phyloP scores from a whole-genome alignment of 1,140 invertebrate species.

The Lineus longissimus region DNA sequence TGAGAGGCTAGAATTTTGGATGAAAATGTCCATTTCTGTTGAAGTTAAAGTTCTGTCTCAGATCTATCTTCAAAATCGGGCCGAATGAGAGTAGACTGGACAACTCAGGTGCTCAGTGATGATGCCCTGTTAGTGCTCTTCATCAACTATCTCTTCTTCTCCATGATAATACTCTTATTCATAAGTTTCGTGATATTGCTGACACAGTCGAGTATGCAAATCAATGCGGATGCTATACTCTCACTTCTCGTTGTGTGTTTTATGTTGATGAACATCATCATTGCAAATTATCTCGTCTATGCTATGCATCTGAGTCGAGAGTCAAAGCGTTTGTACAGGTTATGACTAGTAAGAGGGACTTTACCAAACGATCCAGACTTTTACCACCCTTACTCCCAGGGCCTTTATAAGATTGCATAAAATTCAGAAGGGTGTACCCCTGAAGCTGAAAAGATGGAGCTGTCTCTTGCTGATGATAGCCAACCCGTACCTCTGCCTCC shows the following conservation, averaged over 20 bases:
- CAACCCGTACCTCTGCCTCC: too few species aligned
- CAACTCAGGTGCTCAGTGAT: slow-evolving; percentile 30
- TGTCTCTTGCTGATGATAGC: neutral
- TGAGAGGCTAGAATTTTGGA: too few species aligned
- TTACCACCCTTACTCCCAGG: neutral
- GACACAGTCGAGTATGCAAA: slow-evolving; percentile 31
- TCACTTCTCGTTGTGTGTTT: slow-evolving; percentile 35
- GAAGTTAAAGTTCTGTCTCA: too few species aligned
- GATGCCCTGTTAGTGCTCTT: slow-evolving; percentile 37
- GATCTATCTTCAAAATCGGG: too few species aligned
- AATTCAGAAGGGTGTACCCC: neutral
- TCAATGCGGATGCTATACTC: slow-evolving; percentile 31
- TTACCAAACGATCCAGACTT: too few species aligned
- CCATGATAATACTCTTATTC: slow-evolving; percentile 34
- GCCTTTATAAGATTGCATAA: neutral
- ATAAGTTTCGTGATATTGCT: slow-evolving; percentile 35
- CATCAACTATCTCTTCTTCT: slow-evolving; percentile 43
- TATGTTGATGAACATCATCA: slow-evolving; percentile 34
- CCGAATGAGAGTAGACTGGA: slow-evolving; percentile 30
- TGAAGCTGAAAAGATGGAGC: neutral
- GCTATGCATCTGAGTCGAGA: slow-evolving; percentile 26
- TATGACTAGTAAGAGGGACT: too few species aligned
- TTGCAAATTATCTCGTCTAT: slow-evolving; percentile 42
- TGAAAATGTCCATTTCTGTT: too few species aligned
- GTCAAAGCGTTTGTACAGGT: slow-evolving; percentile 1